Percentiles rank a stretch among this genome's conserved stretches.
Conservation (phyloP, 2,797 vertebrate species). For the Myripristis murdjan region DNA sequence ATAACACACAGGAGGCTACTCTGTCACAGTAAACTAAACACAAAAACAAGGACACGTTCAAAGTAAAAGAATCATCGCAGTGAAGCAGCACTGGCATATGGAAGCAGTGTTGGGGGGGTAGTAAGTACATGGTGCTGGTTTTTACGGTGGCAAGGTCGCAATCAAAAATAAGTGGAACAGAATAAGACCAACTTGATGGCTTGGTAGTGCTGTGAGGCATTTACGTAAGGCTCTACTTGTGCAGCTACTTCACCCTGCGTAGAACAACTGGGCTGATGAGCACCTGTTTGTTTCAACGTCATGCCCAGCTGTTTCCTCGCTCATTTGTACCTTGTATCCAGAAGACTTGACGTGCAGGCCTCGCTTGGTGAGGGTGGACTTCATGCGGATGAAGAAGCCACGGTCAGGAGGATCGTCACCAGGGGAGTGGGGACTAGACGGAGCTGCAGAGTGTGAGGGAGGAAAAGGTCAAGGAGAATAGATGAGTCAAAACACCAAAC, state of each 20-base stretch:
- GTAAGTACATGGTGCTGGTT: too few species aligned
- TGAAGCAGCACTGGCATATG: too few species aligned
- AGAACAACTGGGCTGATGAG: constrained; percentile 34
- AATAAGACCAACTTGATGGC: constrained; percentile 58
- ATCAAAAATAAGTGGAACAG: constrained; percentile 62
- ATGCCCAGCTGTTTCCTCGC: background rate
- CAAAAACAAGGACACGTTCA: too few species aligned
- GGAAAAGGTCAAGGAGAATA: too few species aligned
- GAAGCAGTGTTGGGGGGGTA: too few species aligned
- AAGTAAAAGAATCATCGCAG: too few species aligned
- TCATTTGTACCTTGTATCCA: constrained; percentile 89
- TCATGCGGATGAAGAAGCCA: constrained; percentile 93
- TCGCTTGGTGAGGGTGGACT: constrained; percentile 93
- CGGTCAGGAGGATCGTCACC: constrained; percentile 82
- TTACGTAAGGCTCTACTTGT: too few species aligned
- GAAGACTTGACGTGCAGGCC: constrained; percentile 94
- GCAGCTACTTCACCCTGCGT: constrained; percentile 35
- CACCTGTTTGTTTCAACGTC: constrained; percentile 4
- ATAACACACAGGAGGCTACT: too few species aligned
- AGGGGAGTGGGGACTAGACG: constrained; percentile 81
- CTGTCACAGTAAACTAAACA: too few species aligned
- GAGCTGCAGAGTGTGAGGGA: constrained; percentile 69
- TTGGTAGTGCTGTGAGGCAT: constrained; percentile 58
- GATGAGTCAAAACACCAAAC: background rate
- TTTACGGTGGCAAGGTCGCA: constrained; percentile 75